Evolutionary conservation across 2,888 invertebrate genomes (phyloP).

Genomic region (Lycaena phlaeas): DNA sequence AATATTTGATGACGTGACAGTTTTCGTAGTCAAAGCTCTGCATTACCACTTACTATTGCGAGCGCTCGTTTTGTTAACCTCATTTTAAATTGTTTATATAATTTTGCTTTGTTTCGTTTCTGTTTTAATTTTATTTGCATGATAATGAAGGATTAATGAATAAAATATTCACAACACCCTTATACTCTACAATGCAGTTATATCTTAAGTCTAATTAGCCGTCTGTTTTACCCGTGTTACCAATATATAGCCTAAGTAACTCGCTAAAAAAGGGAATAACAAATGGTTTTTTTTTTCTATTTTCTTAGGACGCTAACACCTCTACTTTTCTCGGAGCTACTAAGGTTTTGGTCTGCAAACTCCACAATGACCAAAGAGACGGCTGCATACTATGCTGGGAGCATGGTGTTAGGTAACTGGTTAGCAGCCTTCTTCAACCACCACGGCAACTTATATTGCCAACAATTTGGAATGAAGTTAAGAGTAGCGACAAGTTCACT

Average conservation of each 20-base stretch:
- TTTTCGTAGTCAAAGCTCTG: constrained; percentile 3
- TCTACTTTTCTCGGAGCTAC: constrained; percentile 71
- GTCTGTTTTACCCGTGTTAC: too few species aligned
- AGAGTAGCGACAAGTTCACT: constrained; percentile 81
- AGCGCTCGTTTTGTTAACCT: constrained; percentile 5
- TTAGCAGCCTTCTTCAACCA: constrained; percentile 76
- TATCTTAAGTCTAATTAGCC: too few species aligned
- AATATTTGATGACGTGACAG: constrained; percentile 6
- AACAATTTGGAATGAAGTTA: constrained; percentile 81
- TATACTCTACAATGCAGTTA: too few species aligned
- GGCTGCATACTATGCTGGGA: constrained; percentile 69
- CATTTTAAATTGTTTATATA: constrained; percentile 3
- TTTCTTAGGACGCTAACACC: constrained; percentile 72
- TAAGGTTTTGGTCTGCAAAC: constrained; percentile 69
- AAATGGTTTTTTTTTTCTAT: too few species aligned
- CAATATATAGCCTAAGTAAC: too few species aligned
- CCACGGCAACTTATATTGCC: constrained; percentile 78
- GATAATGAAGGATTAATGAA: too few species aligned
- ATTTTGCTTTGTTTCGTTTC: background rate
- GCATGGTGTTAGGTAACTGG: constrained; percentile 56
- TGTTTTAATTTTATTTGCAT: too few species aligned
- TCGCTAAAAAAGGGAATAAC: too few species aligned
- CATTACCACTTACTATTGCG: constrained; percentile 6
- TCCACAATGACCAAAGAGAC: constrained; percentile 45
- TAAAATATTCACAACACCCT: too few species aligned